Evolutionary conservation across 2,113 vertebrate genomes (phyloP), one percentile per base, ranked within the genome.

Genomic region (Nothobranchius furzeri): DNA sequence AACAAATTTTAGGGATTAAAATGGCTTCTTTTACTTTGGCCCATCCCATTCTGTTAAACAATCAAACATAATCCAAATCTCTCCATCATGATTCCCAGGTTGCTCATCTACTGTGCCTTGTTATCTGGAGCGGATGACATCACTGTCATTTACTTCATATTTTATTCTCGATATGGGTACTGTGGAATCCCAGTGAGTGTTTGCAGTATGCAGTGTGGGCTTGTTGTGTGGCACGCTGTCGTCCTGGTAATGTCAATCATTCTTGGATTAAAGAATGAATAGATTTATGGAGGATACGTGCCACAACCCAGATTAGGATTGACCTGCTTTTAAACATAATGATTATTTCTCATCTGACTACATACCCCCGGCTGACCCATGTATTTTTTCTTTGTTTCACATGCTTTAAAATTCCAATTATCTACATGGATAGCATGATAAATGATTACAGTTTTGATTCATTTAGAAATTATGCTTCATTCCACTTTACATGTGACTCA

Each of bases 321-420:
- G 88, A 89, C 82, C 85, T 73, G 76, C 70, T 90, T 88, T 84
- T 53, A 83, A 82, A 84, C 81, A 86, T 87, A 86, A 83, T 76
- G 77, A 86, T 89, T 84, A 84, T 47, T 59, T 65, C 62, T 90
- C 67, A 90, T 90, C 87, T 68, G 85, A 81, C 84, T 88, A 90
- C 75, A 87, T 60, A 58, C 56, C 50, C 9, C 43, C 11, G 9
- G 7, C 74, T 57, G 13, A 52, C 75, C 88, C 85, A 91, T 88
- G 85, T 71, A 85, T 53, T 81, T 85, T 52, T 52, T 82, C n/a
- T 79, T 67, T 15, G 52, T 51, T 64, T 70, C 70, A 58, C 60
- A 65, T 72, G 68, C 68, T 58, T 64, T 73, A 14, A 5, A 68
- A 70, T 71, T 71, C 17, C 7, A 60, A 60, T 74, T 69, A 62